phyloP scores from a whole-genome alignment of 2,113 vertebrate species.

The Calidris pugnax region DNA sequence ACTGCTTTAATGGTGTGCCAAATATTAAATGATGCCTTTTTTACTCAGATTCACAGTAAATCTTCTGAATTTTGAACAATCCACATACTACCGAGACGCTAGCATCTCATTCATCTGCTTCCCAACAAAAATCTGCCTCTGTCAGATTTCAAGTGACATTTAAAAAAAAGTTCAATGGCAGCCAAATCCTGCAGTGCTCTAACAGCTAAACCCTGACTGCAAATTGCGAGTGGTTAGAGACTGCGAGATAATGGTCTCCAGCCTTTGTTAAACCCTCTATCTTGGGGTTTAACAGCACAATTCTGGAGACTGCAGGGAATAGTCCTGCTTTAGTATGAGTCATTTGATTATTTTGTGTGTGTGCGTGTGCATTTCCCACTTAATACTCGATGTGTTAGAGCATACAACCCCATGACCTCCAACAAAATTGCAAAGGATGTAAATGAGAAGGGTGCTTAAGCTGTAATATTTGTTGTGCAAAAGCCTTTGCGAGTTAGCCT shows the following conservation, averaged over 20 bases:
- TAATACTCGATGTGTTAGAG: background rate
- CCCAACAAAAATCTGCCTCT: background rate
- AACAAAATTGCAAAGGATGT: rapidly evolving
- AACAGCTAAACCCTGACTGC: background rate
- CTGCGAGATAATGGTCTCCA: background rate
- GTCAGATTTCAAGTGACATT: background rate
- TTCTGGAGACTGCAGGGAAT: background rate
- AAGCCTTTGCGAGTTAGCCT: background rate
- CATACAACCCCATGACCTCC: background rate
- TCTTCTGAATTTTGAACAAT: background rate
- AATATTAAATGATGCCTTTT: background rate
- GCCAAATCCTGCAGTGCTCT: background rate
- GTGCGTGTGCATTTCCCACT: background rate
- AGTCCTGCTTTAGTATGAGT: background rate
- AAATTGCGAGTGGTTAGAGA: background rate
- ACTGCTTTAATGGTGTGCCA: background rate
- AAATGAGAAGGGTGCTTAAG: background rate
- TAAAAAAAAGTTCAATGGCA: background rate
- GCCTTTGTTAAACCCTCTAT: slow-evolving; percentile 15
- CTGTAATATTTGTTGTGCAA: background rate
- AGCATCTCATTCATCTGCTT: background rate
- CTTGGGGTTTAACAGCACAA: background rate
- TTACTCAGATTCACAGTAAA: background rate
- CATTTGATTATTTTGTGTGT: background rate
- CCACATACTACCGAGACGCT: background rate